phyloP scores from a whole-genome alignment of 2,888 invertebrate species.

The Caenorhabditis plicata region DNA sequence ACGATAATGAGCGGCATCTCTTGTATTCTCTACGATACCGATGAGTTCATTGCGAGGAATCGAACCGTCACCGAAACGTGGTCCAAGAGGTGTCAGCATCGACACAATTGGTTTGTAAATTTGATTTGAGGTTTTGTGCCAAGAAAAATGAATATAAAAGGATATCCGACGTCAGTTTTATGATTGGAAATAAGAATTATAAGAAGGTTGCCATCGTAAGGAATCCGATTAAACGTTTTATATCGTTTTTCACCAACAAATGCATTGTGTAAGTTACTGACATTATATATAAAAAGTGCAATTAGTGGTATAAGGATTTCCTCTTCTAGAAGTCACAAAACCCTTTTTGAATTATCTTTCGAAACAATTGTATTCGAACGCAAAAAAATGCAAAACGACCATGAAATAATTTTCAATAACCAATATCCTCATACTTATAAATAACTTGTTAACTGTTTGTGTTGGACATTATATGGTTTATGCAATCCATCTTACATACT shows the following conservation, averaged over 20 bases:
- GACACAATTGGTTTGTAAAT: background rate
- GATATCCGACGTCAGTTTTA: slow-evolving; percentile 22
- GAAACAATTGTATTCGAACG: too few species aligned
- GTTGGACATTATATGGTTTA: too few species aligned
- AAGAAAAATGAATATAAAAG: slow-evolving; percentile 23
- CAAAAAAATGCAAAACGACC: too few species aligned
- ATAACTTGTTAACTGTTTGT: too few species aligned
- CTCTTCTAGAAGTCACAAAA: too few species aligned
- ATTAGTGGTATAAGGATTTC: too few species aligned
- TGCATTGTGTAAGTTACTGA: slow-evolving; percentile 39
- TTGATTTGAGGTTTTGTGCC: slow-evolving; percentile 18
- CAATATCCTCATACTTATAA: too few species aligned
- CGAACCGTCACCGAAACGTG: slow-evolving; percentile 30
- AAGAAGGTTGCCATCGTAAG: slow-evolving; percentile 31
- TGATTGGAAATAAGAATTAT: slow-evolving; percentile 22
- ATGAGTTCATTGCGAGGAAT: slow-evolving; percentile 33
- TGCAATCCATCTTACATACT: too few species aligned
- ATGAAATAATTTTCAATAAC: too few species aligned
- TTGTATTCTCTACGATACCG: slow-evolving; percentile 25
- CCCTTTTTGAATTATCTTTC: background rate
- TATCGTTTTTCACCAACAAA: slow-evolving; percentile 49
- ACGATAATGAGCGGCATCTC: slow-evolving; percentile 31
- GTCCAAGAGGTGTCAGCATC: slow-evolving; percentile 8
- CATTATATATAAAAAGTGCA: too few species aligned
- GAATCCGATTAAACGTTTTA: slow-evolving; percentile 46